Percentiles rank a stretch among this genome's conserved stretches.
Evolutionary conservation across 2,888 invertebrate species (phyloP).

Genomic region (Sceliomorpha sp.): DNA sequence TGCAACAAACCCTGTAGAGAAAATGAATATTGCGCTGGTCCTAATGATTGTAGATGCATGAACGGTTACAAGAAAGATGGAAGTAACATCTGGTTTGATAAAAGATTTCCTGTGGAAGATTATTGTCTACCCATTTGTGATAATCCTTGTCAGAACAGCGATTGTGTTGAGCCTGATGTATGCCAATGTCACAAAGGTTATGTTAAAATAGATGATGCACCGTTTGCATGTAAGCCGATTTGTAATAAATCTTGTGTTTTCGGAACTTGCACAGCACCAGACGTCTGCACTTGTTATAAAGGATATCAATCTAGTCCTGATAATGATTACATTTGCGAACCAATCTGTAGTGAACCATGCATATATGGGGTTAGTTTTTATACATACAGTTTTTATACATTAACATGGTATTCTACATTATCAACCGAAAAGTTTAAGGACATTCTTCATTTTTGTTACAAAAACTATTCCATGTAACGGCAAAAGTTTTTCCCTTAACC

Average conservation of each 20-base stretch:
- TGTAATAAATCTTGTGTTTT: slow-evolving; percentile 70
- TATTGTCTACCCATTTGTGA: too few species aligned
- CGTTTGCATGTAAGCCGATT: slow-evolving; percentile 44
- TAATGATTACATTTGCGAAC: slow-evolving; percentile 53
- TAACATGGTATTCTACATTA: too few species aligned
- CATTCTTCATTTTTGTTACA: too few species aligned
- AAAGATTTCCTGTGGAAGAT: too few species aligned
- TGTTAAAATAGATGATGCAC: background rate
- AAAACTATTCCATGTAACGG: too few species aligned
- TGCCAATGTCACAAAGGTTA: background rate
- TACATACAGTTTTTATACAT: too few species aligned
- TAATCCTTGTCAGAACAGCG: too few species aligned
- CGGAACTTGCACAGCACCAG: slow-evolving; percentile 52
- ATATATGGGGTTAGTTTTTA: slow-evolving; percentile 56
- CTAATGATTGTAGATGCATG: slow-evolving; percentile 87
- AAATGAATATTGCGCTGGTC: slow-evolving; percentile 83
- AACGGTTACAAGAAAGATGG: slow-evolving; percentile 81
- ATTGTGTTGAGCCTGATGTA: too few species aligned
- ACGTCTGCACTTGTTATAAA: slow-evolving; percentile 45
- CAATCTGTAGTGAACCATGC: slow-evolving; percentile 66
- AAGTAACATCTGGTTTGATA: too few species aligned
- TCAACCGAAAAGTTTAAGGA: too few species aligned
- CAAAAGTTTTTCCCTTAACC: too few species aligned
- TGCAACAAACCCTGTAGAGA: slow-evolving; percentile 86
- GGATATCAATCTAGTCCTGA: slow-evolving; percentile 35